phyloP scores from a whole-genome alignment of 2,888 invertebrate genomes.

The Dyspetes luteomarginatus region DNA sequence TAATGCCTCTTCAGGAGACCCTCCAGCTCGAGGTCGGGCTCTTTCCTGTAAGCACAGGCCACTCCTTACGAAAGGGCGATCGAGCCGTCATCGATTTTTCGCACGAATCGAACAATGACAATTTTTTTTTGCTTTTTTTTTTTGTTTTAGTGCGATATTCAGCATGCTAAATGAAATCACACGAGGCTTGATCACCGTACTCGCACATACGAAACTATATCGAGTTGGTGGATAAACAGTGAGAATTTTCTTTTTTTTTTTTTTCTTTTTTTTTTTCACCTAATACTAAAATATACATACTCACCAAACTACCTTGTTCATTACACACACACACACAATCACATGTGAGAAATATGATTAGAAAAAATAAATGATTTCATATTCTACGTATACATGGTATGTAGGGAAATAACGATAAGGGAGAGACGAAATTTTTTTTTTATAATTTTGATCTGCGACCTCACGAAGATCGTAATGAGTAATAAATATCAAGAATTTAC shows the following conservation, averaged over 20 bases:
- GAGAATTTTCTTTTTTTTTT: slow-evolving; percentile 56
- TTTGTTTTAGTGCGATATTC: background rate
- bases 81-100: slow-evolving; percentile 59
- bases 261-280: background rate
- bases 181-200: slow-evolving; percentile 62
- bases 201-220: slow-evolving; percentile 32
- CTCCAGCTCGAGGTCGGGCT: slow-evolving; percentile 99
- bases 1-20: slow-evolving; percentile 99
- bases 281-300: slow-evolving; percentile 31
- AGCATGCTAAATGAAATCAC: background rate
- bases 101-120: slow-evolving; percentile 3
- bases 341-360: slow-evolving; percentile 36
- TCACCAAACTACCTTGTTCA: slow-evolving; percentile 52
- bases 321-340: slow-evolving; percentile 44
- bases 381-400: background rate
- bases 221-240: slow-evolving; percentile 25
- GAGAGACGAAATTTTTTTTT: background rate
- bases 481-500: background rate
- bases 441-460: background rate
- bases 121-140: slow-evolving; percentile 27
- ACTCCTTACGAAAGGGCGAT: slow-evolving; percentile 80
- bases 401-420: background rate
- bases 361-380: slow-evolving; percentile 23
- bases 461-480: background rate
- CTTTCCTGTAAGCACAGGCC: slow-evolving; percentile 92